Conservation (phyloP, 2,797 vertebrate genomes). For the Cossypha caffra region DNA sequence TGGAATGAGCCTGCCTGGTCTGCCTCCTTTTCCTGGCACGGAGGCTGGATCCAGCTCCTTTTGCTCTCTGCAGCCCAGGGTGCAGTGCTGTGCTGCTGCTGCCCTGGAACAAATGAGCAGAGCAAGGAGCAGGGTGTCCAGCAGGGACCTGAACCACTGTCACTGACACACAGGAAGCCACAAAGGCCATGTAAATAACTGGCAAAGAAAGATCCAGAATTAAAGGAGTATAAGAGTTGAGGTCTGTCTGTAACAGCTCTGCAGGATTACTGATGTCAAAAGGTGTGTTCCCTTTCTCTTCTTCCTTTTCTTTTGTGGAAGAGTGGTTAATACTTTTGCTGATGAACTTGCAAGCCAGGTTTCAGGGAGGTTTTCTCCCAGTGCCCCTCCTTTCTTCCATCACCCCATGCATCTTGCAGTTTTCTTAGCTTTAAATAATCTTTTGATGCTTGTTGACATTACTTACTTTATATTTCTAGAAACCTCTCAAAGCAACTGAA, state of each 20-base stretch:
- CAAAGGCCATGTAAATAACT: not conserved
- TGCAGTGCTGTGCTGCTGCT: not conserved
- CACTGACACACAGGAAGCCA: not conserved
- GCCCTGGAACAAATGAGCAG: not conserved
- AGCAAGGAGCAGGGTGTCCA: not conserved
- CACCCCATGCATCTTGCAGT: not conserved
- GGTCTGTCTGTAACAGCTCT: not conserved
- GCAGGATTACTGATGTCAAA: not conserved
- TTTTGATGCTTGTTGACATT: constrained; percentile 23
- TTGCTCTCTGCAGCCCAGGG: not conserved
- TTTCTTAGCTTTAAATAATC: constrained; percentile 18
- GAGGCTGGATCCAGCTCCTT: not conserved
- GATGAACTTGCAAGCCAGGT: not conserved
- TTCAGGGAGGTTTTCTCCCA: not conserved
- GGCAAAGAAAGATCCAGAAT: not conserved
- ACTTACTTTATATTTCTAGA: constrained; percentile 12
- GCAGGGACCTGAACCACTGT: not conserved
- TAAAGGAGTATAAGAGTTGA: not conserved
- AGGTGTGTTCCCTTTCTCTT: not conserved
- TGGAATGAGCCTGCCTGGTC: not conserved
- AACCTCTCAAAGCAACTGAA: not conserved
- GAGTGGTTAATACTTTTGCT: not conserved
- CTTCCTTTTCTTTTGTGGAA: not conserved
- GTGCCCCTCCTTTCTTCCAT: not conserved
- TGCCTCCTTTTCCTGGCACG: not conserved